Conservation (phyloP, 2,113 vertebrate species). For the Aegotheles bennettii region DNA sequence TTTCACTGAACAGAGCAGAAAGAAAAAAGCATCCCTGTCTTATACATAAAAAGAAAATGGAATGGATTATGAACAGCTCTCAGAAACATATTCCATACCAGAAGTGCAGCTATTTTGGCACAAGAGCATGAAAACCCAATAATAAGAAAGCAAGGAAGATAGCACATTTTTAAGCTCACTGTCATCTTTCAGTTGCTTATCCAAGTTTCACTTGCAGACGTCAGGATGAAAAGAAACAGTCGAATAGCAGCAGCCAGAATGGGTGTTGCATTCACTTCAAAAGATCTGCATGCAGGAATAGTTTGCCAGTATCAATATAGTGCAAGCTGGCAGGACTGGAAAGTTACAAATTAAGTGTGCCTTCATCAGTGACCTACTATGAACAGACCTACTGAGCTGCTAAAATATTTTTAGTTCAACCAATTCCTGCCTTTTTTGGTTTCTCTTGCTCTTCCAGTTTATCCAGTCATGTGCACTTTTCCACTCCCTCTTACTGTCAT, state of each 20-base stretch:
- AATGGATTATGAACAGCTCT: constrained; percentile 9
- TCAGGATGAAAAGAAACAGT: constrained; percentile 13
- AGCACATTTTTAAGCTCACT: neutral
- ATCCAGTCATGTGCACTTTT: constrained; percentile 4
- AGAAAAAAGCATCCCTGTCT: neutral
- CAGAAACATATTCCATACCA: constrained; percentile 18
- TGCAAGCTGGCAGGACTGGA: constrained; percentile 26
- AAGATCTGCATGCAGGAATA: constrained; percentile 1
- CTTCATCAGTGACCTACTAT: constrained; percentile 17
- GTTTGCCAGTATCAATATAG: neutral
- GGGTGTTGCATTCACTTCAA: neutral
- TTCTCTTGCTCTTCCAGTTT: constrained; percentile 33
- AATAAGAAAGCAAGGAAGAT: neutral
- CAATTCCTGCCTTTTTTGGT: constrained; percentile 36
- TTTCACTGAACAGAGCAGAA: neutral
- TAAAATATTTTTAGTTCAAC: constrained; percentile 15
- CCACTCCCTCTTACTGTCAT: constrained; percentile 11
- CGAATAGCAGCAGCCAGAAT: neutral
- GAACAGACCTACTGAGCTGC: neutral
- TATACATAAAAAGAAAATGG: neutral
- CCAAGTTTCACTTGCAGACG: constrained; percentile 16
- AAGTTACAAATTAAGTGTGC: constrained; percentile 48
- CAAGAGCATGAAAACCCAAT: neutral
- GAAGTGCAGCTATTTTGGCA: constrained; percentile 28
- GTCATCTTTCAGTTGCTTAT: constrained; percentile 18